Base-by-base conservation (phyloP, 2,113 vertebrate genomes). In the Brachypteracias leptosomus region DNA sequence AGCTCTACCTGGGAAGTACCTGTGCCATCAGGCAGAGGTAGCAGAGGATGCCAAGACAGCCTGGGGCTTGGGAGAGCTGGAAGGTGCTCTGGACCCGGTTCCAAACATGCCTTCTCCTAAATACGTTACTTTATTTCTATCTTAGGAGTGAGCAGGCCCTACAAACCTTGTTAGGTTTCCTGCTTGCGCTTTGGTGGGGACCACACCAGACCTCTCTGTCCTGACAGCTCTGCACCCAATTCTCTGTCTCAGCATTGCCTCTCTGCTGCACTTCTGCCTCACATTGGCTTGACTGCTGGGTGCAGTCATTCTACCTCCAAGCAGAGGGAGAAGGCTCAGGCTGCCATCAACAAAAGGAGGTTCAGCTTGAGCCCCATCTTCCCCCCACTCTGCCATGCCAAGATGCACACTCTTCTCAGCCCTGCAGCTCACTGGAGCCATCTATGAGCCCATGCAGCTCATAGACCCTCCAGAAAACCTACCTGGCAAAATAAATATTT, bases 271-370 rank as follows among this genome's bases (percentile, higher is more conserved):
- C 4, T 95, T 17, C 57, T 40, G 52, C 46, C n/a, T 87, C 65
- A 24, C 0, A 0, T 16, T 87, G 31, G 33, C 61, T 84, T 1
- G 0, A 13, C 35, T 77, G 24, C 35, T 62, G 62, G 3, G 2
- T 90, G 57, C 52, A 79, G 52, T 74, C 46, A 31, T 82, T 73
- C 42, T 65, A 2, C 40, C 28, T 71, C n/a, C 11, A 9, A 28
- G 87, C 54, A 74, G 40, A 26, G 11, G 25, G 10, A 52, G 12
- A 29, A 66, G 76, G 57, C 57, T 79, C 40, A 61, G 44, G 52
- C 54, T 92, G 55, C 51, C 28, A 47, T 25, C 18, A 8, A 14
- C 21, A 66, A 40, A 78, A 75, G 40, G 28, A 62, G 24, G 15
- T 80, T 93, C 71, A 70, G 14, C 68, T 86, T 26, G 1, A 5